phyloP scores from a whole-genome alignment of 2,888 invertebrate genomes.

The Synanthedon andrenaeformis region DNA sequence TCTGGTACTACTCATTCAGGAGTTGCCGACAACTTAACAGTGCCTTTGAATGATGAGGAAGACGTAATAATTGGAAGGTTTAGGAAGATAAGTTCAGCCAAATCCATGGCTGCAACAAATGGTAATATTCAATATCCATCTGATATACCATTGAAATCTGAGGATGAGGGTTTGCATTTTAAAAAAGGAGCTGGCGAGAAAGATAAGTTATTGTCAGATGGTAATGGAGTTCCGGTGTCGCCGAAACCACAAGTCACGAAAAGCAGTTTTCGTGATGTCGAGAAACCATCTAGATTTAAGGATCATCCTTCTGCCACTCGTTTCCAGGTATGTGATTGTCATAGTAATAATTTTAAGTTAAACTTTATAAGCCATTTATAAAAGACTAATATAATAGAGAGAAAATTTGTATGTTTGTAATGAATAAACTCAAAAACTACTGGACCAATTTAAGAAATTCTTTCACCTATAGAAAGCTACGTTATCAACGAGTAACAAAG shows the following conservation, averaged over 20 bases:
- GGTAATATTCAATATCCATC: constrained; percentile 58
- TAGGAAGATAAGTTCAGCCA: constrained; percentile 64
- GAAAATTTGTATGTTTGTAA: too few species aligned
- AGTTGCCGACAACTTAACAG: constrained; percentile 22
- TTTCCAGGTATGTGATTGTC: constrained; percentile 59
- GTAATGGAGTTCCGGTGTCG: constrained; percentile 23
- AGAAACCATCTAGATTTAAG: constrained; percentile 73
- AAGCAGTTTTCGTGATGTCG: constrained; percentile 73
- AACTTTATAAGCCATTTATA: constrained; percentile 1
- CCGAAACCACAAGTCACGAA: constrained; percentile 52
- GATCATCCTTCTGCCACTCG: constrained; percentile 72
- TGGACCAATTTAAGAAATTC: too few species aligned
- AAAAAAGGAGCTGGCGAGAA: constrained; percentile 34
- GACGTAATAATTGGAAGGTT: constrained; percentile 65
- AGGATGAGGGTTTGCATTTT: constrained; percentile 53
- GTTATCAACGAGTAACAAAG: too few species aligned
- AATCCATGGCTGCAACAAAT: constrained; percentile 66
- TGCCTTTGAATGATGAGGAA: constrained; percentile 48
- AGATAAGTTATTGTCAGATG: constrained; percentile 37
- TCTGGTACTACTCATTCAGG: neutral
- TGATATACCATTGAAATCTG: constrained; percentile 31
- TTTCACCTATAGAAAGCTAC: too few species aligned
- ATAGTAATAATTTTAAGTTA: neutral
- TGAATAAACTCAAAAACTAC: too few species aligned
- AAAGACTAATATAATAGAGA: neutral